Conservation (phyloP, 2,797 vertebrate genomes). For the Clarias fuscus region DNA sequence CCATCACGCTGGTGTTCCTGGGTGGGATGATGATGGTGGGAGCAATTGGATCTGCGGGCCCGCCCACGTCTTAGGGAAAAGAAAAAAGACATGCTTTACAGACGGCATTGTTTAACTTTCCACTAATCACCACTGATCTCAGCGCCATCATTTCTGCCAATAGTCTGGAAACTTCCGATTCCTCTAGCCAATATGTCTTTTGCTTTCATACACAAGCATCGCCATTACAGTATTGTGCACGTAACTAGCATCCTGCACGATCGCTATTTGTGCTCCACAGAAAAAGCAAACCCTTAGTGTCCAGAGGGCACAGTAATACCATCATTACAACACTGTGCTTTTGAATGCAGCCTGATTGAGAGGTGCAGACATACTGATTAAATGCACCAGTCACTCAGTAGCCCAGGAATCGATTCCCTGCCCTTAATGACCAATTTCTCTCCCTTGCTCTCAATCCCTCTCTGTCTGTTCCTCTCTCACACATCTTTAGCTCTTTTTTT, state of each 20-base stretch:
- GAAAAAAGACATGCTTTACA: slow-evolving; percentile 12
- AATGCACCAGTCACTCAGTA: slow-evolving; percentile 75
- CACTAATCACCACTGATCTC: slow-evolving; percentile 1
- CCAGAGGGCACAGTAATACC: slow-evolving; percentile 64
- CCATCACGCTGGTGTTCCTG: slow-evolving; percentile 92
- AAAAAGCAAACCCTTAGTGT: slow-evolving; percentile 51
- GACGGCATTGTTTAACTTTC: slow-evolving; percentile 28
- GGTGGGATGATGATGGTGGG: slow-evolving; percentile 91
- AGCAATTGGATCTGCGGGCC: slow-evolving; percentile 92
- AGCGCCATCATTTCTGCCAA: slow-evolving; percentile 21
- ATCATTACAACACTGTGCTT: slow-evolving; percentile 70
- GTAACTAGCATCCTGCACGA: slow-evolving; percentile 40
- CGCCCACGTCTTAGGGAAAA: slow-evolving; percentile 82
- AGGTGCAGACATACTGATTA: slow-evolving; percentile 78
- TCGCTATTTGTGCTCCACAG: slow-evolving; percentile 65
- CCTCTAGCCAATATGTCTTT: not conserved
- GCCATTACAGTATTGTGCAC: slow-evolving; percentile 38
- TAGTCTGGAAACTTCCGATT: not conserved
- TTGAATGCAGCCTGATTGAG: slow-evolving; percentile 80
- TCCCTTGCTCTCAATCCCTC: slow-evolving; percentile 51
- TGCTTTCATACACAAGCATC: slow-evolving; percentile 16
- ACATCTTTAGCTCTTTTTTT: slow-evolving; percentile 45
- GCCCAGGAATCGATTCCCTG: slow-evolving; percentile 77
- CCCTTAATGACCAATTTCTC: slow-evolving; percentile 81
- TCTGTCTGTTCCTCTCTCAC: not conserved